Conservation (phyloP, 2,888 invertebrate genomes). For the Lasioglossum marginatum region DNA sequence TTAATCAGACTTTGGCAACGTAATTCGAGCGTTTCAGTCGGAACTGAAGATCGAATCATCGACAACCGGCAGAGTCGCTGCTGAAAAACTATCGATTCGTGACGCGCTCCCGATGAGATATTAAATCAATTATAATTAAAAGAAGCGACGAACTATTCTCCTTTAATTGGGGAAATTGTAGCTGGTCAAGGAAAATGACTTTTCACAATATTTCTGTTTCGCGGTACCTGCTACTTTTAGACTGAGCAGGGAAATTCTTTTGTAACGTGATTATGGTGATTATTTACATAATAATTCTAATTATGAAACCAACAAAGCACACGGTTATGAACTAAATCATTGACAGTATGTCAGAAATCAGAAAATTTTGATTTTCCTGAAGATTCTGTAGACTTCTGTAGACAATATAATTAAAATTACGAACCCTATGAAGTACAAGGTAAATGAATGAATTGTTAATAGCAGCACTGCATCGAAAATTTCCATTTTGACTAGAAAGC, state of each 20-base stretch:
- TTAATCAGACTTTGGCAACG: conserved; percentile 55
- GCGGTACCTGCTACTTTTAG: neutral
- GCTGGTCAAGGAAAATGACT: too few species aligned
- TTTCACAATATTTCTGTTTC: neutral
- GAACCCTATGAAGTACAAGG: too few species aligned
- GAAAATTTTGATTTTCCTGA: neutral
- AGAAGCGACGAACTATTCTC: neutral
- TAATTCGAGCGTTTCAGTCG: conserved; percentile 36
- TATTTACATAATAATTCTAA: too few species aligned
- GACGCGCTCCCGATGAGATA: too few species aligned
- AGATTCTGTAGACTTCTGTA: neutral
- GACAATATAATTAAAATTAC: neutral
- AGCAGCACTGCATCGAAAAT: neutral
- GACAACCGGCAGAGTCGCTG: conserved; percentile 15
- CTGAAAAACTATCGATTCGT: conserved; percentile 26
- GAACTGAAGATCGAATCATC: conserved; percentile 39
- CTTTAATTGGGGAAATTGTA: neutral
- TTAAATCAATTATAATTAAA: neutral
- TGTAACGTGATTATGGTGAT: too few species aligned
- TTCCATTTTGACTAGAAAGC: neutral
- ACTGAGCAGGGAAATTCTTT: neutral
- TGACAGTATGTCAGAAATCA: neutral
- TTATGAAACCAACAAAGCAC: too few species aligned
- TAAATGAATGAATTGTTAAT: neutral
- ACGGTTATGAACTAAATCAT: neutral